Conservation (phyloP, 2,888 invertebrate genomes). For the Colletes collaris region DNA sequence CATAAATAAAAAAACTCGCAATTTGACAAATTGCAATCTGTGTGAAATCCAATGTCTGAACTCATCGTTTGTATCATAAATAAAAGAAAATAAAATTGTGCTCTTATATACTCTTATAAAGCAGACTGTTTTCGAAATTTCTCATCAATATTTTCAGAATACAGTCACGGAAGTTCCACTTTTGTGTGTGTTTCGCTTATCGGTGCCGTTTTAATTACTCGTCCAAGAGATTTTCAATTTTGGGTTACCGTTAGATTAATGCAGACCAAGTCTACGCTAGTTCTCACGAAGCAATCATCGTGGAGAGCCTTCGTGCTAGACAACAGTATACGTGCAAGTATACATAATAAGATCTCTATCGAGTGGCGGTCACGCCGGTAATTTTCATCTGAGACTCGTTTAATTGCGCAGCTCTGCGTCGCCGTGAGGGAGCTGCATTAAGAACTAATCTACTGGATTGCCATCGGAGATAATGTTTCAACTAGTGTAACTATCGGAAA, state of each 20-base stretch:
- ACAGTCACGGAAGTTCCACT: no score
- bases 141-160: no score
- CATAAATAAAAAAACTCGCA: no score
- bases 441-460: conserved; percentile 67
- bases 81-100: no score
- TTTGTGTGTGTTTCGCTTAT: no score
- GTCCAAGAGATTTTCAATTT: conserved; percentile 39
- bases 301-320: conserved; percentile 71
- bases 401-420: conserved; percentile 62
- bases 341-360: conserved; percentile 66
- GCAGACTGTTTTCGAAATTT: no score
- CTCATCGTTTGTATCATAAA: no score
- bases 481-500: conserved; percentile 42
- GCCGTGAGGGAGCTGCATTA: conserved; percentile 62
- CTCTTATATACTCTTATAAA: no score
- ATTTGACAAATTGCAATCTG: no score
- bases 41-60: no score
- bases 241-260: conserved; percentile 49
- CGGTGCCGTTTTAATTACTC: conserved; percentile 38
- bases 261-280: conserved; percentile 28
- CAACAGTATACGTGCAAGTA: conserved; percentile 67
- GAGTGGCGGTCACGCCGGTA: conserved; percentile 59
- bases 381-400: conserved; percentile 67
- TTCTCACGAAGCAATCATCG: conserved; percentile 67
- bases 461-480: conserved; percentile 56